Conservation (phyloP, 1,140 invertebrate genomes). For the Drosophila pectinifera region DNA sequence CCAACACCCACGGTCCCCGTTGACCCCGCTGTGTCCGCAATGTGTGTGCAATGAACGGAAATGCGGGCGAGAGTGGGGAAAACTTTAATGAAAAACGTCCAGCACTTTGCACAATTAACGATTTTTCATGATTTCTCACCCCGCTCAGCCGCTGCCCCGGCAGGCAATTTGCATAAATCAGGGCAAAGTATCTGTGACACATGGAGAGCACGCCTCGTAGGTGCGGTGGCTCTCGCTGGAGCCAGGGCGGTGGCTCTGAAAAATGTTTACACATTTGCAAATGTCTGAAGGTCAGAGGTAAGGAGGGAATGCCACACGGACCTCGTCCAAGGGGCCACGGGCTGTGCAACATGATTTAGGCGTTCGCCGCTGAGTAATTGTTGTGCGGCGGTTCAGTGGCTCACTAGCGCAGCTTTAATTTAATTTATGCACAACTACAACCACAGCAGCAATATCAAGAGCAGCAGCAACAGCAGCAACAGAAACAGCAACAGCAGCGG, state of each 20-base stretch:
- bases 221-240: conserved; percentile 10
- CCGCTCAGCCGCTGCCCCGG: conserved; percentile 31
- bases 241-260: conserved; percentile 42
- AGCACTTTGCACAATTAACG: conserved; percentile 81
- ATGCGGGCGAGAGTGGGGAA: conserved; percentile 13
- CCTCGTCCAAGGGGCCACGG: background rate
- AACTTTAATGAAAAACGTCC: conserved; percentile 69
- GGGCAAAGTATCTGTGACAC: conserved; percentile 81
- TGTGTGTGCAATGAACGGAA: conserved; percentile 23
- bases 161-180: conserved; percentile 80
- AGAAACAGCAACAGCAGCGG: conserved; percentile 18
- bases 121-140: conserved; percentile 76
- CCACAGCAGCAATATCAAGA: conserved; percentile 11
- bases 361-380: conserved; percentile 72
- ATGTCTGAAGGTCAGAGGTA: conserved; percentile 72
- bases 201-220: conserved; percentile 52
- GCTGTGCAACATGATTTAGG: conserved; percentile 74
- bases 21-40: background rate
- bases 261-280: conserved; percentile 84
- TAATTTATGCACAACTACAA: conserved; percentile 68
- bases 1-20: background rate
- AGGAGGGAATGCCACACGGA: background rate
- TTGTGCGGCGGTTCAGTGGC: conserved; percentile 60
- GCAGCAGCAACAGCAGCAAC: conserved; percentile 7
- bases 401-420: conserved; percentile 68